These are phyloP conservation scores for Chamaea fasciata DNA, from an alignment of 2,113 vertebrate species.

Conservation along the genomic window DNA sequence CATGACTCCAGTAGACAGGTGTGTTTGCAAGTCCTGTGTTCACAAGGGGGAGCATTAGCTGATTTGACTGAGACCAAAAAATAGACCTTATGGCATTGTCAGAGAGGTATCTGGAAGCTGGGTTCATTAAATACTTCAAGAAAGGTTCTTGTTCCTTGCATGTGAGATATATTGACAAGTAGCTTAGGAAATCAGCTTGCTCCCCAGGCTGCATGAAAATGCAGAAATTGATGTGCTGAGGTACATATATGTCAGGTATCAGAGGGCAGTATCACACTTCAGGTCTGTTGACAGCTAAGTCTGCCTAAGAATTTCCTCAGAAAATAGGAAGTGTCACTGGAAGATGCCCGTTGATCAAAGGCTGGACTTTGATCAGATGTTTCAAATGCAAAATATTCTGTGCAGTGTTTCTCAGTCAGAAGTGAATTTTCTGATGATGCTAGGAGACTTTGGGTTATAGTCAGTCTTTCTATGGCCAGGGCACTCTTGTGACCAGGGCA, in stretches of 20 bases:
- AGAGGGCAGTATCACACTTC: background rate
- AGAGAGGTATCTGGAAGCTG: background rate
- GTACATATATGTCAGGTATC: background rate
- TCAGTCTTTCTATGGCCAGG: background rate
- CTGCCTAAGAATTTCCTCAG: background rate
- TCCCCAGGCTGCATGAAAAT: background rate
- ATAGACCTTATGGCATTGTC: background rate
- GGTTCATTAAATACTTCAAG: background rate
- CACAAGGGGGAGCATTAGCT: background rate
- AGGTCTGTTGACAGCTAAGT: constrained; percentile 17
- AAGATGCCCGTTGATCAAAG: background rate
- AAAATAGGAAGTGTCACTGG: background rate
- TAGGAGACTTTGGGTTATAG: background rate
- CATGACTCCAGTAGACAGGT: background rate
- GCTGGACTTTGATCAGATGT: background rate
- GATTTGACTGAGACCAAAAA: background rate
- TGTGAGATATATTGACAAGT: background rate
- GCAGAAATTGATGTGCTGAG: background rate
- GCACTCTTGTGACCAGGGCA: background rate
- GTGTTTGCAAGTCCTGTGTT: background rate
- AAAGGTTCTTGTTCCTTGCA: background rate
- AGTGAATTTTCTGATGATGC: background rate
- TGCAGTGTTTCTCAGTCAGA: background rate
- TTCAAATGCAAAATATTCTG: background rate
- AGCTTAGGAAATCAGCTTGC: background rate